Evolutionary conservation across 2,113 vertebrate genomes (phyloP).

Genomic region (Pseudopipra pipra): DNA sequence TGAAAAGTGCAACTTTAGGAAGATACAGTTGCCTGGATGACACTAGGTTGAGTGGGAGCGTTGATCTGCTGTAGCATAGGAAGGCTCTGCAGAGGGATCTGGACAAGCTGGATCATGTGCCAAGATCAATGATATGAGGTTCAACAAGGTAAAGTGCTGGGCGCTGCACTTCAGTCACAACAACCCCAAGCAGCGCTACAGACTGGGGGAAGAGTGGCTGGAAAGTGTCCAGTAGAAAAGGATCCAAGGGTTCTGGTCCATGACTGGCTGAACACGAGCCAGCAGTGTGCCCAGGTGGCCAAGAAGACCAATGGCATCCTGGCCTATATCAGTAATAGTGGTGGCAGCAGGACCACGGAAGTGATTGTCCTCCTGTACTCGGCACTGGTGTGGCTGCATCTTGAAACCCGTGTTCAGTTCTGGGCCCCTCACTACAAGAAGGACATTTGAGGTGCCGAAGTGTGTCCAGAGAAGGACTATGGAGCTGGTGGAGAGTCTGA

Average conservation of each 20-base stretch:
- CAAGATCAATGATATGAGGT: neutral
- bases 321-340: rapidly evolving
- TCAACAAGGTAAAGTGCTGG: neutral
- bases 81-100: neutral
- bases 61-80: neutral
- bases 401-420: neutral
- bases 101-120: neutral
- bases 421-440: neutral
- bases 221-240: neutral
- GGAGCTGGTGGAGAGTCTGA: neutral
- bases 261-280: neutral
- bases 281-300: neutral
- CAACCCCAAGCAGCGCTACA: neutral
- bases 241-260: neutral
- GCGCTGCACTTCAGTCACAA: neutral
- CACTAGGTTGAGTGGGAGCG: too few relatives aligned
- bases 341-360: neutral
- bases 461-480: neutral
- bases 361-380: neutral
- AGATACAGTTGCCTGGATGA: neutral
- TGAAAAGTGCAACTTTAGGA: neutral
- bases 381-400: neutral
- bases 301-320: neutral
- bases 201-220: neutral
- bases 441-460: neutral